Percentiles rank a stretch among this genome's conserved stretches.
phyloP scores from a whole-genome alignment of 2,113 vertebrate genomes.

The Bubo bubo region DNA sequence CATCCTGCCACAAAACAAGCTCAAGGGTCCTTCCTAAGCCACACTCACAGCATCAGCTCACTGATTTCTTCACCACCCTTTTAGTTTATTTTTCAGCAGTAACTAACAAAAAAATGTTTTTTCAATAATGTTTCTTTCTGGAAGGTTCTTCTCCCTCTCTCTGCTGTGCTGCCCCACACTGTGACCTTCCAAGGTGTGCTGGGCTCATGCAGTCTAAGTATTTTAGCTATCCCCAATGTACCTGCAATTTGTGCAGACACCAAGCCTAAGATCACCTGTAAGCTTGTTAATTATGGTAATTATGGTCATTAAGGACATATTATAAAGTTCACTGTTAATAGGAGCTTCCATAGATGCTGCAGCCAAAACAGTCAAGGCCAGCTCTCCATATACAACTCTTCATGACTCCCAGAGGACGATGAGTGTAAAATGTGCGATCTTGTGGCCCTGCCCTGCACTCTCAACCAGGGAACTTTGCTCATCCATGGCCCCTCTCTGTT shows the following conservation, averaged over 20 bases:
- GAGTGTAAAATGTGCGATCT: not conserved
- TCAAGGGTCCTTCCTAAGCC: not conserved
- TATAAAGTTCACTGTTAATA: not conserved
- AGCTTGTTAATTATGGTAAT: not conserved
- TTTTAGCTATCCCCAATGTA: not conserved
- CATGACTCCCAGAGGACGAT: not conserved
- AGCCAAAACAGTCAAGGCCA: not conserved
- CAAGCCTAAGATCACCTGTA: not conserved
- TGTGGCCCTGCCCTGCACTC: not conserved
- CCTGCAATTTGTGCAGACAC: not conserved
- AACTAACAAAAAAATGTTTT: not conserved
- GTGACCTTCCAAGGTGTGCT: not conserved
- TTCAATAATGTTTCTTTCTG: not conserved
- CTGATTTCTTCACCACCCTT: not conserved
- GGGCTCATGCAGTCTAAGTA: not conserved
- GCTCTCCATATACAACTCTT: not conserved
- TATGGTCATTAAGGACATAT: not conserved
- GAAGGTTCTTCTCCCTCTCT: not conserved
- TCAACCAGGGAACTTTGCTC: not conserved
- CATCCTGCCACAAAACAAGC: not conserved
- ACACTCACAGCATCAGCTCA: not conserved
- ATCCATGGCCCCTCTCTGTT: fast-evolving
- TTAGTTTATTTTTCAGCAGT: not conserved
- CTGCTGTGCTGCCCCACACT: not conserved
- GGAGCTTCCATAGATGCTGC: not conserved